phyloP scores from a whole-genome alignment of 1,140 invertebrate species.

The Drosophila biarmipes region DNA sequence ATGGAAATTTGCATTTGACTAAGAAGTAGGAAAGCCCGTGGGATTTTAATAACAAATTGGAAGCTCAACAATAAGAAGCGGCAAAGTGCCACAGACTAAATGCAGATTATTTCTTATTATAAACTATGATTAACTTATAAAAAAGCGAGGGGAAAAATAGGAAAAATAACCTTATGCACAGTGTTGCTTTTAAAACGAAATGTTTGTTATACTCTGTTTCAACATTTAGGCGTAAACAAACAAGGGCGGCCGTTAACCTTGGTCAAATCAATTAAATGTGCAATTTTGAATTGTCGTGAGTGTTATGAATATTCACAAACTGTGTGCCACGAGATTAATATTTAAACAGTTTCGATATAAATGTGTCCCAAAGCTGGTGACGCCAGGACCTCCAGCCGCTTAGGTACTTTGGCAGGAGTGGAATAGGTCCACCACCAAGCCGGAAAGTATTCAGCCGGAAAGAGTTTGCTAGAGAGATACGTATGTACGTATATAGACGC shows the following conservation, averaged over 20 bases:
- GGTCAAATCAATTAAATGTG: constrained; percentile 67
- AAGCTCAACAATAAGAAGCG: constrained; percentile 1
- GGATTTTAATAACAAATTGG: constrained; percentile 35
- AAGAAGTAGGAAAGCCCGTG: constrained; percentile 9
- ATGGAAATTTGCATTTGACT: constrained; percentile 25
- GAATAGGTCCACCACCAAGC: not conserved
- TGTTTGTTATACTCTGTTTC: not conserved
- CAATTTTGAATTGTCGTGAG: constrained; percentile 70
- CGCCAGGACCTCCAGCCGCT: constrained; percentile 11
- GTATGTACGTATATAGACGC: not conserved
- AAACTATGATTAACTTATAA: too few species aligned
- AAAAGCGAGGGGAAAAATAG: too few species aligned
- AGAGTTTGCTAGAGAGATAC: constrained; percentile 14
- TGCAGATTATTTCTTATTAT: constrained; percentile 1
- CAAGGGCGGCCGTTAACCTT: constrained; percentile 17
- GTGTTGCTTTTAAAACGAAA: not conserved
- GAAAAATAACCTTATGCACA: too few species aligned
- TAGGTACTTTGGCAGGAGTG: constrained; percentile 14
- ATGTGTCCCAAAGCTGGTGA: constrained; percentile 40
- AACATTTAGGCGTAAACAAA: not conserved
- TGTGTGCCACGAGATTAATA: constrained; percentile 56
- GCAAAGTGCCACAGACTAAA: not conserved
- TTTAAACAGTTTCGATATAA: constrained; percentile 74
- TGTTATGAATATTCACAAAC: constrained; percentile 75
- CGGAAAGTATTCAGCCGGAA: constrained; percentile 42